Conservation (phyloP, 2,797 vertebrate genomes). For the Sylvilagus floridanus region DNA sequence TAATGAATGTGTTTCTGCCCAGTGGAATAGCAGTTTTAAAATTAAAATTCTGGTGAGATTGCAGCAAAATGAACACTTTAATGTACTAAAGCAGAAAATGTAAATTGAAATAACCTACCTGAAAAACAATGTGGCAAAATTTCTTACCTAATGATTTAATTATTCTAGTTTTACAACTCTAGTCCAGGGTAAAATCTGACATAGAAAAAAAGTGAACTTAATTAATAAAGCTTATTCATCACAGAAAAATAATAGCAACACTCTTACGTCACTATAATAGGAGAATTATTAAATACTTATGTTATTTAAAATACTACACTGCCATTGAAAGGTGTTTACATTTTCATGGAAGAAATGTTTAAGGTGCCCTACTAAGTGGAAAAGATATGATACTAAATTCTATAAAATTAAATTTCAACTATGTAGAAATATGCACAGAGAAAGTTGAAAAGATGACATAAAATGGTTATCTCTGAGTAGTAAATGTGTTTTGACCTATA, state of each 20-base stretch:
- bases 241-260: not conserved
- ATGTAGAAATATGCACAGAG: not conserved
- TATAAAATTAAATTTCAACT: not conserved
- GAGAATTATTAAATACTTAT: not conserved
- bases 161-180: not conserved
- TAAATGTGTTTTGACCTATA: not conserved
- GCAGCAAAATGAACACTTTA: constrained; percentile 3
- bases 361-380: not conserved
- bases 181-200: not conserved
- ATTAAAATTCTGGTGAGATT: constrained; percentile 8
- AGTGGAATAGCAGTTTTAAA: constrained; percentile 26
- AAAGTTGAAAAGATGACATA: not conserved
- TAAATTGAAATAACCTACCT: not conserved
- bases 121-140: not conserved
- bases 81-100: not conserved
- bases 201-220: not conserved
- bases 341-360: not conserved
- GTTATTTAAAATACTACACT: not conserved
- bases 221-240: not conserved
- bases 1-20: constrained; percentile 42
- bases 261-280: not conserved
- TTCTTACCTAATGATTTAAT: not conserved
- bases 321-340: not conserved
- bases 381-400: not conserved
- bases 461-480: not conserved